Evolutionary conservation across 2,888 invertebrate species (phyloP), one percentile per base, ranked within the genome.

Genomic region (Globia sparganii): DNA sequence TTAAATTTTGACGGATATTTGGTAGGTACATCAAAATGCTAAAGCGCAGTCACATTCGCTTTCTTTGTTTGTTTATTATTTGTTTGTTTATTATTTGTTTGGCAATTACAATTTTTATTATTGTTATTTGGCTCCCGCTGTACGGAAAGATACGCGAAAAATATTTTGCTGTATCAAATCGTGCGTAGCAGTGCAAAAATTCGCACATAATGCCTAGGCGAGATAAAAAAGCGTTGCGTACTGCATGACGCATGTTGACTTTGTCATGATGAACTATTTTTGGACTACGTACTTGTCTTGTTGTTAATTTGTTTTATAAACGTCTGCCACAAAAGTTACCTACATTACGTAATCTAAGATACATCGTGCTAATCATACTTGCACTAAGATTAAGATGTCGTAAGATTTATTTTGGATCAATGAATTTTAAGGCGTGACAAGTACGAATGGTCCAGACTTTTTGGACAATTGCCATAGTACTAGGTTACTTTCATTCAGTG

Each of bases 231-330:
- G 43, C 34, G 49, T 72, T 71, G 68, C 74, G 82, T 84, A 68
- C 13, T 61, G 34, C 46, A 53, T 80, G 75, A 75, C 85, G 85
- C 61, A 61, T 72, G 58, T 80, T 81, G 85, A 68, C 73, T 31
- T 66, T 85, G 76, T 84, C 81, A 37, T 61, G 76, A 71, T 71
- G n/a, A 28, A 68, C 73, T 85, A 85, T 84, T 82, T 83, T 72
- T 75, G 75, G 61, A 69, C 68, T 65, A 65, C 56, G 61, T 68
- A 72, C 68, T 43, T 43, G 62, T 28, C 68, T 43, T 43, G 62
- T 28, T 66, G 70, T 49, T 58, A 69, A 61, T 84, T 58, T 58
- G 43, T 65, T 65, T 84, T 80, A 34, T 68, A 49, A 73, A 61
- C 46, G 58, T 68, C 68, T 56, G 58, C 49, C 31, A 37, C 69